Evolutionary conservation across 2,797 vertebrate species (phyloP), one percentile per base, ranked within the genome.

Genomic region (Garrulus glandarius): DNA sequence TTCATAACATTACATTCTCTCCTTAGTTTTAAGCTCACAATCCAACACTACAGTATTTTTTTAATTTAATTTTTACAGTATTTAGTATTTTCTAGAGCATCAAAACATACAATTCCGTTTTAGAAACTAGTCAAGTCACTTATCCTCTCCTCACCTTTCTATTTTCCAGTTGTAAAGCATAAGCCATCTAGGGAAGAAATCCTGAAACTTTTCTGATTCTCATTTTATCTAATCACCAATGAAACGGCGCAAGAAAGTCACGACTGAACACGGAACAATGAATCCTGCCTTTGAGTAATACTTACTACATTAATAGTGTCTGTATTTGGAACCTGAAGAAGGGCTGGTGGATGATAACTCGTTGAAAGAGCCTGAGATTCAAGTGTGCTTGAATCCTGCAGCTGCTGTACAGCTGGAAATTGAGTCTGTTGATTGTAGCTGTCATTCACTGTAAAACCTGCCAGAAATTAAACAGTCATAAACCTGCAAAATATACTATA

Each of bases 331-430:
- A 98, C 99, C 9, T 98, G 99, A 81, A 99, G 98, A 70, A 99
- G 97, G 91, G 97, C 98, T 60, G 99, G 99, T 39, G 99, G 98
- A 84, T 99, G 99, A 79, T 99, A 99, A 96, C 99, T 99, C 4
- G 99, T 98, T 59, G 99, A 99, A 67, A 99, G 98, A 63, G 99
- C 99, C 93, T 99, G 99, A 44, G 99, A 99, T 97, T 99, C 99
- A 80, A 99, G 98, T 1, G 99, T 99, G 97, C 99, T 99, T n/a
- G 99, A 99, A 93, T 99, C 99, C 95, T 99, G 99, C n/a, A 99
- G 98, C 96, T 99, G 99, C 87, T 99, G 99, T 56, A 99, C 99
- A 4, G 99, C 97, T 64, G 99, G 98, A 96, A 99, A 99, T 67
- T 98, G 98, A 68, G 98, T 63, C 96, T 98, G 99, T 82, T 98